A percentile compares a stretch with the other conserved stretches of the same genome.
These are phyloP conservation scores for Hyalella azteca DNA, from an alignment of 2,888 invertebrate genomes.

Conservation along the genomic window DNA sequence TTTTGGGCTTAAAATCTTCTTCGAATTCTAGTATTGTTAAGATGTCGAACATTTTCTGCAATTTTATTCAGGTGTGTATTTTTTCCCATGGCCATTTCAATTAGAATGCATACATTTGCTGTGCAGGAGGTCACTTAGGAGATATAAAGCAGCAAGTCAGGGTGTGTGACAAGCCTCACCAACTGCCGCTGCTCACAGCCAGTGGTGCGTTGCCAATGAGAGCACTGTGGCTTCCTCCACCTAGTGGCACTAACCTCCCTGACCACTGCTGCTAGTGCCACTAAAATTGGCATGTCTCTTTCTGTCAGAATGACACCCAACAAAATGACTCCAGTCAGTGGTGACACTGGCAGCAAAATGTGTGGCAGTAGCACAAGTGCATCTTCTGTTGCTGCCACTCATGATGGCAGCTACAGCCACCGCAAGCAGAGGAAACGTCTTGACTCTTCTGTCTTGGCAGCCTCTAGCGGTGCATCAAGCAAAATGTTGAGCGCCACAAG, in stretches of 20 bases:
- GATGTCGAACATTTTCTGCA: too few species aligned
- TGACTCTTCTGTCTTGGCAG: slow-evolving; percentile 1
- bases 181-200: slow-evolving; percentile 13
- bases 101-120: too few species aligned
- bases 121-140: slow-evolving; percentile 32
- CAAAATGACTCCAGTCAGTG: slow-evolving; percentile 28
- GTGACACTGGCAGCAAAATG: slow-evolving; percentile 27
- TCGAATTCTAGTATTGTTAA: too few species aligned
- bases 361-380: neutral
- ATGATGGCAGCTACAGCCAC: neutral
- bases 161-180: slow-evolving; percentile 29
- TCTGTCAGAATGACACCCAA: slow-evolving; percentile 32
- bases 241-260: slow-evolving; percentile 18
- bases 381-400: neutral
- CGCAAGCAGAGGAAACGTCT: slow-evolving; percentile 33
- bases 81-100: too few species aligned
- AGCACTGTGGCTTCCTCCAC: slow-evolving; percentile 13
- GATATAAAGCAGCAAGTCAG: slow-evolving; percentile 35
- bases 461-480: neutral
- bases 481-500: neutral
- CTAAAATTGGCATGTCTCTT: slow-evolving; percentile 25
- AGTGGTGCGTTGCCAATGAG: slow-evolving; percentile 23
- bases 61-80: too few species aligned
- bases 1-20: too few species aligned
- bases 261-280: neutral